Evolutionary conservation across 2,113 vertebrate species (phyloP), one percentile per base, ranked within the genome.

Genomic region (Salminus brasiliensis): DNA sequence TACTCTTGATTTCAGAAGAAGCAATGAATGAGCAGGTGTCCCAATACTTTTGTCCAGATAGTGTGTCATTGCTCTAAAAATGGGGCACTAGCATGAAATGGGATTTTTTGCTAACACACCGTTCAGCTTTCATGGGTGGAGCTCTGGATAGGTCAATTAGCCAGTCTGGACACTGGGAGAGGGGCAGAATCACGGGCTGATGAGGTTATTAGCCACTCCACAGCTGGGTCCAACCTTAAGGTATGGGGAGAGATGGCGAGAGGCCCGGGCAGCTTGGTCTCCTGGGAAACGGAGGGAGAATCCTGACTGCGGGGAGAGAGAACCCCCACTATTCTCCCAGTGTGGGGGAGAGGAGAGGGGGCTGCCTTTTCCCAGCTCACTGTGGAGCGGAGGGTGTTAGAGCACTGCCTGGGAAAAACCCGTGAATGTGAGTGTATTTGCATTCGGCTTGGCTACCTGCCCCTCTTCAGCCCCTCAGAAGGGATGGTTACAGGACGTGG

Each of bases 121-220:
- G 47, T 18, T 21, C 1, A 21, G 2, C 47, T 21, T 49, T 21
- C 5, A 12, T 55, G 52, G 52, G 52, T 4, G 52, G 52, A 55
- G 52, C 52, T n/a, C 23, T 25, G 52, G 52, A 21, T 7, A 2
- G n/a, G 66, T 75, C 72, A 73, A 82, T 78, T 82, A 74, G 36
- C 39, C 70, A 81, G 52, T 67, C 59, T 79, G 60, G 32, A 76
- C 8, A 27, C 41, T 21, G 47, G 18, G 47, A 45, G 47, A 11
- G 47, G 66, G 55, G 72, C 74, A 72, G 83, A 82, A 39, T 81
- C 82, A 72, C 67, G 87, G 91, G 88, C 82, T 90, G 91, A 91
- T 93, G 89, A 90, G 86, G 91, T 92, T 90, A 92, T 93, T 92
- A 93, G 89, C 88, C 87, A 68, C 83, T 71, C 78, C 87, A 72